Conservation (phyloP, 2,888 invertebrate genomes). For the Chrysina gloriosa region DNA sequence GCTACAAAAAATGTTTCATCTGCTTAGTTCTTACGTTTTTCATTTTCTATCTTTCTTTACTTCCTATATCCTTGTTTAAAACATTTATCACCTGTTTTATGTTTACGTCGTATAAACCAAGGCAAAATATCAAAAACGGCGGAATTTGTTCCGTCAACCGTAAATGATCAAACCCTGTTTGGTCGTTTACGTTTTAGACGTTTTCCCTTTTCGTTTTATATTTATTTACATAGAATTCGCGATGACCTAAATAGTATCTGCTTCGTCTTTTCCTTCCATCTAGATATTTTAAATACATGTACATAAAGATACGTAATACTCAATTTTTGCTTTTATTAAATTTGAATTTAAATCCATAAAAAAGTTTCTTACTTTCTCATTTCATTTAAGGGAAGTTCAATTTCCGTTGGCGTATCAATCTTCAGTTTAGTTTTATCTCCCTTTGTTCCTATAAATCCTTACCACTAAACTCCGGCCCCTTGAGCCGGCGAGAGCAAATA, state of each 20-base stretch:
- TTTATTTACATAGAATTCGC: slow-evolving; percentile 50
- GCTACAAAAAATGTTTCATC: slow-evolving; percentile 55
- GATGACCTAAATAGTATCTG: slow-evolving; percentile 55
- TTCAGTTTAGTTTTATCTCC: slow-evolving; percentile 7
- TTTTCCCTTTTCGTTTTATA: slow-evolving; percentile 6
- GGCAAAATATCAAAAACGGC: slow-evolving; percentile 59
- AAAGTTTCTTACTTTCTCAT: slow-evolving; percentile 30
- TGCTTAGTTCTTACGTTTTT: slow-evolving; percentile 31
- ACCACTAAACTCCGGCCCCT: slow-evolving; percentile 51
- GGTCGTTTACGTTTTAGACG: slow-evolving; percentile 48
- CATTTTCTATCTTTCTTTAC: slow-evolving; percentile 27
- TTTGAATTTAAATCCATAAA: slow-evolving; percentile 29
- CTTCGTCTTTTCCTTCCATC: slow-evolving; percentile 22
- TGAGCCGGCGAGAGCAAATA: slow-evolving; percentile 58
- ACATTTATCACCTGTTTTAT: slow-evolving; percentile 48
- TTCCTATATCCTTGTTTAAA: slow-evolving; percentile 41
- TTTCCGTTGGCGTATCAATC: slow-evolving; percentile 56
- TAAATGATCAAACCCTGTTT: slow-evolving; percentile 45
- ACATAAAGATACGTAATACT: slow-evolving; percentile 52
- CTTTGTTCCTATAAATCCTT: slow-evolving; percentile 48
- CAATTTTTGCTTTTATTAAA: slow-evolving; percentile 41
- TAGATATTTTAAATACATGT: slow-evolving; percentile 58
- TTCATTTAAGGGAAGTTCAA: slow-evolving; percentile 56
- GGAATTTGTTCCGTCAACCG: slow-evolving; percentile 51
- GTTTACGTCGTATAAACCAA: slow-evolving; percentile 56